These are phyloP conservation scores for Limulus polyphemus DNA, from an alignment of 2,888 invertebrate species.

Conservation along the genomic window DNA sequence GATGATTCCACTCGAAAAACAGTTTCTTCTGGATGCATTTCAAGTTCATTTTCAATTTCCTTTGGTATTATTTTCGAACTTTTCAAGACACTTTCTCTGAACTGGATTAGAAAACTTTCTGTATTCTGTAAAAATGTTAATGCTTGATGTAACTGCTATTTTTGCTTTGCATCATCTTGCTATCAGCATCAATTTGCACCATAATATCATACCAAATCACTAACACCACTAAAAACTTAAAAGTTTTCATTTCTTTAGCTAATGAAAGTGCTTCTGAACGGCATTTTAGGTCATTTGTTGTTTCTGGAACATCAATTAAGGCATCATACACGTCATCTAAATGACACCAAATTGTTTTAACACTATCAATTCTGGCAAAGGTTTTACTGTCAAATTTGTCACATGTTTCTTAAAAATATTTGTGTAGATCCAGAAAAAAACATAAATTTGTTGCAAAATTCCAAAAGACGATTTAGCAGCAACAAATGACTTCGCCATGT, in stretches of 20 bases:
- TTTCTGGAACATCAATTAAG: neutral
- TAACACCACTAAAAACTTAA: neutral
- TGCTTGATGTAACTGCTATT: too few relatives aligned
- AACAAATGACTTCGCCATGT: conserved; percentile 1
- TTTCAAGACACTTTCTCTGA: too few relatives aligned
- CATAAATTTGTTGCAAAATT: conserved; percentile 2
- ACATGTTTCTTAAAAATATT: neutral
- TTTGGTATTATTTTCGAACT: too few relatives aligned
- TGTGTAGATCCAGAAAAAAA: neutral
- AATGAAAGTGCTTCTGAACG: neutral
- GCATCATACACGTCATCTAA: neutral
- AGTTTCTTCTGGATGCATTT: too few relatives aligned
- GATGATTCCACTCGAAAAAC: too few relatives aligned
- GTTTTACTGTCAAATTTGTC: neutral
- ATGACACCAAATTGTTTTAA: neutral
- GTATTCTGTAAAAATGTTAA: too few relatives aligned
- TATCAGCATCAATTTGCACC: neutral
- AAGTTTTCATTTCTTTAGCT: neutral
- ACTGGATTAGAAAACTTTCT: too few relatives aligned
- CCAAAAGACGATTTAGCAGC: conserved; percentile 1
- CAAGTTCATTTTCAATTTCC: too few relatives aligned
- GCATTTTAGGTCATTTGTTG: neutral
- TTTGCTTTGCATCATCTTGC: too few relatives aligned
- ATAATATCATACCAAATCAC: neutral
- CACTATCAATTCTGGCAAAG: neutral